Conservation (phyloP, 2,797 vertebrate genomes). For the Mus spretus region DNA sequence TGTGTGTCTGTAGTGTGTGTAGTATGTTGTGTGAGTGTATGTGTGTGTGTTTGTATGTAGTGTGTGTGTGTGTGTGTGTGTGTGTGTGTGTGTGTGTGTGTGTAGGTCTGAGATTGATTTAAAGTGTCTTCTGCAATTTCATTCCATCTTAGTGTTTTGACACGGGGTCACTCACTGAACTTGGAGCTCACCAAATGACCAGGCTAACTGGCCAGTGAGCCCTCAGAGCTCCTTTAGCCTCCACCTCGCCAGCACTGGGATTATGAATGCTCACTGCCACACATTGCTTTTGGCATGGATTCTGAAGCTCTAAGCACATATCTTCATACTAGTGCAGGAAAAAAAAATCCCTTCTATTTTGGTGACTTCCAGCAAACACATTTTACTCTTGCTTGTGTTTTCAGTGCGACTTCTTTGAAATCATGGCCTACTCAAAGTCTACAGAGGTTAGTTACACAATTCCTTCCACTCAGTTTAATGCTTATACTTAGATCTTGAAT, state of each 20-base stretch:
- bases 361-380: not conserved
- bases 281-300: not conserved
- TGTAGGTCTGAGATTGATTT: not conserved
- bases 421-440: not conserved
- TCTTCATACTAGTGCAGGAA: not conserved
- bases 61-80: not conserved
- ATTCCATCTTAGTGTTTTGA: not conserved
- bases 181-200: not conserved
- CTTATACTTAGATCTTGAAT: conserved; percentile 8
- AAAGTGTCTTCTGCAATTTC: not conserved
- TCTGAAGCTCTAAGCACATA: not conserved
- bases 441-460: not conserved
- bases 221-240: not conserved
- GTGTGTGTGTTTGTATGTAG: not conserved
- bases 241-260: not conserved
- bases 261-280: not conserved
- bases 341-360: not conserved
- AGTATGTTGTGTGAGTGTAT: not conserved
- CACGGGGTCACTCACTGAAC: not conserved
- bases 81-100: not conserved
- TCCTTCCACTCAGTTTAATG: conserved; percentile 3
- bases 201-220: not conserved
- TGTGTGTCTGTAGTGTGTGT: not conserved
- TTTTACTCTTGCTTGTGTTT: not conserved
- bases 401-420: conserved; percentile 15